A percentile compares a stretch with the other conserved stretches of the same genome.
These are phyloP conservation scores for Ceyx cyanopectus DNA, from an alignment of 2,113 vertebrate species.

Conservation along the genomic window DNA sequence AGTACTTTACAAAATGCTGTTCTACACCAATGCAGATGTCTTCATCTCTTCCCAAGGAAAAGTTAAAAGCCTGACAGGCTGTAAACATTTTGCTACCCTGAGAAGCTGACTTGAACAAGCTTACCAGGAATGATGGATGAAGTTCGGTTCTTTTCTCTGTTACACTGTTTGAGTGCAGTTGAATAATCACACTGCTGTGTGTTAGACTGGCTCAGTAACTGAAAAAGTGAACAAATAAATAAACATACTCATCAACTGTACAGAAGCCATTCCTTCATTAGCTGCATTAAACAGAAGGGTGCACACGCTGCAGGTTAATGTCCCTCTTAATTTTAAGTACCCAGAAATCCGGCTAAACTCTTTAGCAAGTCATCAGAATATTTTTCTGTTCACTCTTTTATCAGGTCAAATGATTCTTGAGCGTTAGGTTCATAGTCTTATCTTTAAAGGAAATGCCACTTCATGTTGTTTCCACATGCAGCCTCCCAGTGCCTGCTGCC, in stretches of 20 bases:
- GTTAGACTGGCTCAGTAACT: conserved; percentile 87
- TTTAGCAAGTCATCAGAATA: not conserved
- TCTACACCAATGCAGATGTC: not conserved
- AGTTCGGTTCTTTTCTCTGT: conserved; percentile 89
- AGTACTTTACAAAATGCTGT: not conserved
- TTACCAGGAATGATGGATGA: conserved; percentile 89
- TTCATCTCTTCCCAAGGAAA: not conserved
- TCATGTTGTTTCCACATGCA: not conserved
- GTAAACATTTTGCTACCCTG: not conserved
- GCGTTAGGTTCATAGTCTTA: not conserved
- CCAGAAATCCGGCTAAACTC: not conserved
- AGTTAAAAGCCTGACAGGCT: not conserved
- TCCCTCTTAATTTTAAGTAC: not conserved
- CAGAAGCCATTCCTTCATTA: not conserved
- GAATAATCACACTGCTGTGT: conserved; percentile 85
- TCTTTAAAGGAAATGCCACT: not conserved
- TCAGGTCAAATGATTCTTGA: not conserved
- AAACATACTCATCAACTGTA: not conserved
- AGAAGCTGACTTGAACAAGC: not conserved
- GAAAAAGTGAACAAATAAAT: conserved; percentile 33
- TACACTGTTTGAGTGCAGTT: conserved; percentile 85
- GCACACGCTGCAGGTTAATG: not conserved
- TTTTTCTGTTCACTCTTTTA: not conserved
- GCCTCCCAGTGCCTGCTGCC: not conserved
- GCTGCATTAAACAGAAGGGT: not conserved